Evolutionary conservation across 1,140 invertebrate genomes (phyloP).

Genomic region (Drosophila repleta): DNA sequence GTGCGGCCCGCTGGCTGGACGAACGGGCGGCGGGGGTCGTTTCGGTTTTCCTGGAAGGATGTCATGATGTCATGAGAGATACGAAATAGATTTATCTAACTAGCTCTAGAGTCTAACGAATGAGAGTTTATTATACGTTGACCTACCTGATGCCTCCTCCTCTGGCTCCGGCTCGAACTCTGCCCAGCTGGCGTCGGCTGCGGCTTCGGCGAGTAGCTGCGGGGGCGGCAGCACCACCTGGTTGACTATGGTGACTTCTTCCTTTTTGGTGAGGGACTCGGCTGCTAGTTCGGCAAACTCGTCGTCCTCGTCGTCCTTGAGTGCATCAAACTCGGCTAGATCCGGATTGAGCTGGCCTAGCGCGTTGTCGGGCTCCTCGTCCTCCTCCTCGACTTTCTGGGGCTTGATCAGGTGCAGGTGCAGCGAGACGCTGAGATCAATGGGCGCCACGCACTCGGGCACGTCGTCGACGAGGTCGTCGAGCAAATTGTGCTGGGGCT

Average conservation of each 20-base stretch:
- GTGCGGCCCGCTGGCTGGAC: conserved; percentile 83
- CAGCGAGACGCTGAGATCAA: conserved; percentile 87
- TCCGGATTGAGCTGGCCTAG: conserved; percentile 46
- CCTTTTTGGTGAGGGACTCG: conserved; percentile 87
- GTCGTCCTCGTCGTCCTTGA: conserved; percentile 86
- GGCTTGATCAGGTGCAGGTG: conserved; percentile 85
- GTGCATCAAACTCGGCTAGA: conserved; percentile 85
- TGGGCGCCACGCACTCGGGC: conserved; percentile 85
- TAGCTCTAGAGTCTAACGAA: too few relatives aligned
- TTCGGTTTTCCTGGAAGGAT: conserved; percentile 51
- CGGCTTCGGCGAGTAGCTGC: conserved; percentile 75
- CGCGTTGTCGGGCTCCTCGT: conserved; percentile 4
- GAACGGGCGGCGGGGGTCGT: conserved; percentile 49
- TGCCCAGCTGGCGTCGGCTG: conserved; percentile 86
- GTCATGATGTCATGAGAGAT: too few relatives aligned
- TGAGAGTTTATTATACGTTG: too few relatives aligned
- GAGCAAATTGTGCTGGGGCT: conserved; percentile 87
- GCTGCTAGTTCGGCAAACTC: conserved; percentile 90
- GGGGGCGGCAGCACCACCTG: conserved; percentile 58
- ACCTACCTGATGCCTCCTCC: conserved; percentile 48
- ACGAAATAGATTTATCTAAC: too few relatives aligned
- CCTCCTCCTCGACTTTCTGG: conserved; percentile 74
- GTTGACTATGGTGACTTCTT: conserved; percentile 80
- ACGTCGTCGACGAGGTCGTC: conserved; percentile 89
- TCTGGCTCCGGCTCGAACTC: conserved; percentile 85